Evolutionary conservation across 2,888 invertebrate genomes (phyloP).

Genomic region (Thelaira solivaga): DNA sequence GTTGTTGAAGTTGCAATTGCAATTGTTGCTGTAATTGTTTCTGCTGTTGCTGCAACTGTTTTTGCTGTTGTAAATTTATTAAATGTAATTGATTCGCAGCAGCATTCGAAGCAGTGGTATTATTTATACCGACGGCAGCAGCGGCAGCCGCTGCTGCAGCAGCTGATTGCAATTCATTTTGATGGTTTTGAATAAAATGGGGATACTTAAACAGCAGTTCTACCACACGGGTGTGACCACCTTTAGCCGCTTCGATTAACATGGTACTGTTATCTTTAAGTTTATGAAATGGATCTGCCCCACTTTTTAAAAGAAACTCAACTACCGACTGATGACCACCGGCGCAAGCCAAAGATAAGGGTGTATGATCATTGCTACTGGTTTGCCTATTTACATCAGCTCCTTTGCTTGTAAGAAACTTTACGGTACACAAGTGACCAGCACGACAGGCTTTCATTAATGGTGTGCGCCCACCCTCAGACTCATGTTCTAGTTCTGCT

Average conservation of each 20-base stretch:
- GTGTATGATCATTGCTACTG: slow-evolving; percentile 97
- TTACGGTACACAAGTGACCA: slow-evolving; percentile 96
- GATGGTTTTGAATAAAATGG: slow-evolving; percentile 83
- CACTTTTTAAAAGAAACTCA: slow-evolving; percentile 91
- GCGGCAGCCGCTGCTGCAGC: slow-evolving; percentile 70
- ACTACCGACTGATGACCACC: slow-evolving; percentile 97
- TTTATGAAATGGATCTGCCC: slow-evolving; percentile 97
- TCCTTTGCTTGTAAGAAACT: slow-evolving; percentile 93
- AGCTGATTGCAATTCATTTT: slow-evolving; percentile 75
- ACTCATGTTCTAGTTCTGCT: slow-evolving; percentile 96
- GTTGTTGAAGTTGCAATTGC: slow-evolving; percentile 76
- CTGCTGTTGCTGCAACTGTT: slow-evolving; percentile 73
- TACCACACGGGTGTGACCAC: slow-evolving; percentile 97
- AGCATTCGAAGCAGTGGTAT: slow-evolving; percentile 65
- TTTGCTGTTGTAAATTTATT: slow-evolving; percentile 71
- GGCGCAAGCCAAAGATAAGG: slow-evolving; percentile 96
- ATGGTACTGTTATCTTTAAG: slow-evolving; percentile 99
- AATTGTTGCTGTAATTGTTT: slow-evolving; percentile 77
- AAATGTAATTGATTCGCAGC: slow-evolving; percentile 72
- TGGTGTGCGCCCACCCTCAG: slow-evolving; percentile 97
- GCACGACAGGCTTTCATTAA: slow-evolving; percentile 99
- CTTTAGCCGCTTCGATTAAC: slow-evolving; percentile 98
- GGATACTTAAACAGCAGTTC: slow-evolving; percentile 96
- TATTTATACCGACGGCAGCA: slow-evolving; percentile 68
- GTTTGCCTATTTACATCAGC: slow-evolving; percentile 93